These are phyloP conservation scores for Xiphorhynchus elegans DNA, from an alignment of 2,113 vertebrate species.

Conservation along the genomic window DNA sequence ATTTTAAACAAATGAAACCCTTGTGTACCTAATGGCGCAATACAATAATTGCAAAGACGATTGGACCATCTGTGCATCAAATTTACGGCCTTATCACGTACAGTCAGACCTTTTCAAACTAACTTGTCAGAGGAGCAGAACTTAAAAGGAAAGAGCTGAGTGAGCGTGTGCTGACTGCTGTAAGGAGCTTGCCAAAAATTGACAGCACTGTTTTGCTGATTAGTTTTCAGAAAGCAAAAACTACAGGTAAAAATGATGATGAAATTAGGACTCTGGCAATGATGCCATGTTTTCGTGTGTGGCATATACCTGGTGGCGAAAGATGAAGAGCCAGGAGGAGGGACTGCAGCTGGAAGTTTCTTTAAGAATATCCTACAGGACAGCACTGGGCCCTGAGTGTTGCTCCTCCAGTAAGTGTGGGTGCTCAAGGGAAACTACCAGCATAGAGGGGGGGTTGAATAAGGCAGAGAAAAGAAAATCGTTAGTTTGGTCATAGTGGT, in stretches of 20 bases:
- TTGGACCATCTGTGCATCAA: slow-evolving; percentile 60
- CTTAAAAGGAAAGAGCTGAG: background rate
- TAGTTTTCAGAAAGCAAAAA: background rate
- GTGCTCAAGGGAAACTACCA: background rate
- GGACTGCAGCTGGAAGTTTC: background rate
- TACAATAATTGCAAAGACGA: slow-evolving; percentile 63
- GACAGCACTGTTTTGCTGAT: background rate
- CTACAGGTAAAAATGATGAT: background rate
- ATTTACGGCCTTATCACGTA: slow-evolving; percentile 38
- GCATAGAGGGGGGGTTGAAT: background rate
- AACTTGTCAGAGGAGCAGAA: slow-evolving; percentile 6
- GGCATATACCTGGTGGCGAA: background rate
- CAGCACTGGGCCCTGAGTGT: background rate
- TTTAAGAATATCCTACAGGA: background rate
- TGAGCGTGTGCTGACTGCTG: background rate
- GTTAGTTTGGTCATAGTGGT: background rate
- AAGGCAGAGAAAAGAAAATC: background rate
- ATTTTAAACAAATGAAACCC: slow-evolving; percentile 65
- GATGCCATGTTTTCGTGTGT: background rate
- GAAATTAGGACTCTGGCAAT: background rate
- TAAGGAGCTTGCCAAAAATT: background rate
- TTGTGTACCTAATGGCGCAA: slow-evolving; percentile 23
- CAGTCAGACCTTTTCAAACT: slow-evolving; percentile 19
- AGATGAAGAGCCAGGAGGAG: background rate
- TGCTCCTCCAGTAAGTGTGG: background rate